These are phyloP conservation scores for Hiodon alosoides DNA, from an alignment of 2,113 vertebrate species.

Conservation along the genomic window DNA sequence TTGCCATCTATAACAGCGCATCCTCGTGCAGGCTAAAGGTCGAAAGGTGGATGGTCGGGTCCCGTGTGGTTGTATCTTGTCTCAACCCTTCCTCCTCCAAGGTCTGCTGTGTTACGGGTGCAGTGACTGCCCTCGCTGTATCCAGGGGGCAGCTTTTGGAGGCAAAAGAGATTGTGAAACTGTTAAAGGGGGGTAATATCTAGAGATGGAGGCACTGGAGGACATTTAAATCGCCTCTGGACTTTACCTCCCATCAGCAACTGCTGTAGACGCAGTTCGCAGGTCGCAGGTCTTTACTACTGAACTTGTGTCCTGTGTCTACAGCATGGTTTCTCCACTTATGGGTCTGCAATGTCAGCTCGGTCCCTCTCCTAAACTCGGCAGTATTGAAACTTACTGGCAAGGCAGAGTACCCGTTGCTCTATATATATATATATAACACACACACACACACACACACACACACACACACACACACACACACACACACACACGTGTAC, in stretches of 20 bases:
- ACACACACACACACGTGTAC: background rate
- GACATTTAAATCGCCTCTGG: background rate
- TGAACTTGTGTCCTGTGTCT: background rate
- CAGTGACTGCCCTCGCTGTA: background rate
- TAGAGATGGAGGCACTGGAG: background rate
- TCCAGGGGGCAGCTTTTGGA: background rate
- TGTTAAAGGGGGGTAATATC: constrained; percentile 25
- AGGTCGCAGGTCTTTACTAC: constrained; percentile 18
- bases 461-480: background rate
- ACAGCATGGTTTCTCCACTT: background rate
- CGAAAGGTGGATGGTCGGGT: constrained; percentile 21
- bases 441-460: background rate
- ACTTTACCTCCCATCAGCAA: constrained; percentile 4
- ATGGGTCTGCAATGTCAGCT: background rate
- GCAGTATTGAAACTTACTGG: constrained; percentile 14
- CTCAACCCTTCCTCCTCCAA: background rate
- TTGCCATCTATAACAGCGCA: constrained; percentile 22
- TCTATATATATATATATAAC: constrained; percentile 2
- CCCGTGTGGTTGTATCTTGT: constrained; percentile 12
- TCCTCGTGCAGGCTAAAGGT: constrained; percentile 16
- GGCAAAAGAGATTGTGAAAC: too few relatives aligned
- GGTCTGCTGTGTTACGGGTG: constrained; percentile 1
- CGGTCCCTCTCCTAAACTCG: constrained; percentile 3
- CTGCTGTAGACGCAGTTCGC: background rate
- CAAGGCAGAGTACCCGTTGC: constrained; percentile 8